Percentiles rank a stretch among this genome's conserved stretches.
These are phyloP conservation scores for Arvicanthis niloticus DNA, from an alignment of 2,113 vertebrate genomes.

Conservation along the genomic window DNA sequence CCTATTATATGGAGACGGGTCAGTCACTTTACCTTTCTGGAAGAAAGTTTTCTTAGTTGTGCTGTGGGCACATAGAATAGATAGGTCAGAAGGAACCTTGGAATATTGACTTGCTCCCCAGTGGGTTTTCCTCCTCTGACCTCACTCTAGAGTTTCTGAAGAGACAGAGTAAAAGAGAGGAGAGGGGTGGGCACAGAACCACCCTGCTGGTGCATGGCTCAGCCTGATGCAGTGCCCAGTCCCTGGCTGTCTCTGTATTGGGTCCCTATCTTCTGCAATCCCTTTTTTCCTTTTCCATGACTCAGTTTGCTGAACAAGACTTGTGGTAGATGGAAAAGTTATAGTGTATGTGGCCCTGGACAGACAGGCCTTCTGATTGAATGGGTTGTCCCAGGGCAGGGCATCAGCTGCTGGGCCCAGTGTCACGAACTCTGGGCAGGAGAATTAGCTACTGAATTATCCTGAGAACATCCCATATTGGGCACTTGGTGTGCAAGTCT, in stretches of 20 bases:
- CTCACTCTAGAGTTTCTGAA: neutral
- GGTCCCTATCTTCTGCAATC: fast-evolving
- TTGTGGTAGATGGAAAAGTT: neutral
- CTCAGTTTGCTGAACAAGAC: neutral
- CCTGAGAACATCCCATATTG: neutral
- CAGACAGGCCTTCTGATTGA: neutral
- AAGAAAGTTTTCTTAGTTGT: neutral
- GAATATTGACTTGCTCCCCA: neutral
- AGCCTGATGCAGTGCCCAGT: neutral
- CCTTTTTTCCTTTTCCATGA: neutral
- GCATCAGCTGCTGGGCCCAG: neutral
- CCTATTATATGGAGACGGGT: neutral
- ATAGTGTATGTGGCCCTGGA: no score
- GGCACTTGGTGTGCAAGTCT: neutral
- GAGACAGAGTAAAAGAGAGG: neutral
- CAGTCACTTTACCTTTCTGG: neutral
- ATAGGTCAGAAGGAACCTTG: neutral
- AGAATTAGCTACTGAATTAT: neutral
- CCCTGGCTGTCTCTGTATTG: neutral
- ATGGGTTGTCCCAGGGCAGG: neutral
- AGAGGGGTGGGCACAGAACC: neutral
- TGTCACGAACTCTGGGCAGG: neutral
- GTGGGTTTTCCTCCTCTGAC: neutral
- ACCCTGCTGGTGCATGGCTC: neutral
- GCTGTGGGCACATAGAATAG: neutral